Evolutionary conservation across 53 echinoderm and acorn worm species (phyloP).

Genomic region (Hippasteria phrygiana): DNA sequence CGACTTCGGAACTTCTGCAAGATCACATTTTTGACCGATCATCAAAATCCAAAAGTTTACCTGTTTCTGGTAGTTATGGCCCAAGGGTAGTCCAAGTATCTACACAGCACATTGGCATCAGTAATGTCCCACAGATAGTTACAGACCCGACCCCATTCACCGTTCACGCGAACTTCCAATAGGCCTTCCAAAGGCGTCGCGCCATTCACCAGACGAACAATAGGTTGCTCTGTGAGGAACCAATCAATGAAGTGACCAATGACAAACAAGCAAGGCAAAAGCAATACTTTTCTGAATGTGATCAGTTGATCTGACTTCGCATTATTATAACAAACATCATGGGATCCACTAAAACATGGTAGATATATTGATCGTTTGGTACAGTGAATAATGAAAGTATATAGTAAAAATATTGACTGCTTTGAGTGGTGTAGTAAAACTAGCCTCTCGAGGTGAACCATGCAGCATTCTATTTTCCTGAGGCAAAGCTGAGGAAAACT

Average conservation of each 20-base stretch:
- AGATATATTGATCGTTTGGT: too few relatives aligned
- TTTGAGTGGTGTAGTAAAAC: too few relatives aligned
- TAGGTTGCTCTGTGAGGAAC: conserved; percentile 36
- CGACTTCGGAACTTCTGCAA: neutral
- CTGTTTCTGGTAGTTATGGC: neutral
- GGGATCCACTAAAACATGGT: neutral
- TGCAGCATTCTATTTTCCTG: too few relatives aligned
- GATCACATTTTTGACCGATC: neutral
- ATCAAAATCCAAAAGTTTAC: neutral
- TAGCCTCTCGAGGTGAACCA: too few relatives aligned
- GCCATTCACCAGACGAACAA: conserved; percentile 49
- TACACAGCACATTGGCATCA: conserved; percentile 55
- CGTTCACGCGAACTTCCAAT: conserved; percentile 46
- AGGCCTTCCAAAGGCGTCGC: conserved; percentile 21
- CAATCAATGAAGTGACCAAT: neutral
- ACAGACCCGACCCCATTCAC: conserved; percentile 47
- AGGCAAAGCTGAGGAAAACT: too few relatives aligned
- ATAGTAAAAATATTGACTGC: too few relatives aligned
- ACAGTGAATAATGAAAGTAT: too few relatives aligned
- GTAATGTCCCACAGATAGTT: conserved; percentile 45
- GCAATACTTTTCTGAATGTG: too few relatives aligned
- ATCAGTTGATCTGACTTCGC: too few relatives aligned
- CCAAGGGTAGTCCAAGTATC: conserved; percentile 45
- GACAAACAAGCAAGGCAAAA: neutral
- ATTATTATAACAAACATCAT: too few relatives aligned